Conservation (phyloP, 2,888 invertebrate genomes). For the Uloborus plumipes region DNA sequence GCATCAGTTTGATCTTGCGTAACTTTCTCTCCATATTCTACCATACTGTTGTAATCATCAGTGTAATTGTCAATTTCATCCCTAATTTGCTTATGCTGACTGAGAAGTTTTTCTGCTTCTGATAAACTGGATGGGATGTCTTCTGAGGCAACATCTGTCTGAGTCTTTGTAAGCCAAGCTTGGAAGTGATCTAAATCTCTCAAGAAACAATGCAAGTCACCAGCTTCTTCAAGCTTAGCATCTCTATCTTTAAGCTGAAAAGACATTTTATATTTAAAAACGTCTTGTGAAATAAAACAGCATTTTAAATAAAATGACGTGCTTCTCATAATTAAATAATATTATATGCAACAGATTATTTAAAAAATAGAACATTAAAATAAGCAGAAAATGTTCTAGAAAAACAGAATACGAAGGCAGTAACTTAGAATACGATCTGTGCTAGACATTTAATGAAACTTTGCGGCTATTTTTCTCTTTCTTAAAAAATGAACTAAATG, state of each 20-base stretch:
- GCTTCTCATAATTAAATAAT: not conserved
- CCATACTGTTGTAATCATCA: constrained; percentile 98
- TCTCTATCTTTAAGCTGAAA: constrained; percentile 93
- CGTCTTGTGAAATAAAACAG: not conserved
- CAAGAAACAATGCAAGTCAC: constrained; percentile 96
- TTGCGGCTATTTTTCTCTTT: too few species aligned
- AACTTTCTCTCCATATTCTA: constrained; percentile 97
- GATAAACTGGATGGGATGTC: constrained; percentile 92
- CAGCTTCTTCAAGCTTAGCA: constrained; percentile 97
- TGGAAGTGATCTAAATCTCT: constrained; percentile 99
- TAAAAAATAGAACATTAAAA: too few species aligned
- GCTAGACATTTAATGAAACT: too few species aligned
- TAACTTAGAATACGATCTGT: too few species aligned
- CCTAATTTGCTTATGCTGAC: constrained; percentile 97
- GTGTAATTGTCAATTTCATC: constrained; percentile 99
- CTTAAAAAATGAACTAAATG: too few species aligned
- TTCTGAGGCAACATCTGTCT: constrained; percentile 98
- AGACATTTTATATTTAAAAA: constrained; percentile 5
- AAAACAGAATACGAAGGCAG: too few species aligned
- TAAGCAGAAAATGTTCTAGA: too few species aligned
- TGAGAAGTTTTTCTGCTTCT: constrained; percentile 96
- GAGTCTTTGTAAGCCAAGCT: constrained; percentile 97
- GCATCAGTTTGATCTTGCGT: constrained; percentile 95
- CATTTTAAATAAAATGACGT: not conserved
- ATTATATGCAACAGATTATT: too few species aligned